A percentile compares a stretch with the other conserved stretches of the same genome.
phyloP scores from a whole-genome alignment of 2,888 invertebrate genomes.

The Calliphora vomitoria region DNA sequence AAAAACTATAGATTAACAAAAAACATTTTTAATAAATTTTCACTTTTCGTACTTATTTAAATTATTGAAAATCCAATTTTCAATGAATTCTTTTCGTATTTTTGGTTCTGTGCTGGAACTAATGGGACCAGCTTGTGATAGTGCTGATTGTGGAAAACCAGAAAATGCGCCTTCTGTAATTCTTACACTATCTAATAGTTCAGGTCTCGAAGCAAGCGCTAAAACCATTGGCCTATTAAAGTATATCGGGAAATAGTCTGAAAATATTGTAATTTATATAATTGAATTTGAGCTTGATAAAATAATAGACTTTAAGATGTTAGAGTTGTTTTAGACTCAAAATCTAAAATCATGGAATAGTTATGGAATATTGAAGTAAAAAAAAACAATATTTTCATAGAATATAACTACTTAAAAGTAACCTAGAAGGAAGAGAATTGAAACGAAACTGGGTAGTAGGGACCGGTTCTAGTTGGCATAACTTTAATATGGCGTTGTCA shows the following conservation, averaged over 20 bases:
- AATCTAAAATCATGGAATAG: too few species aligned
- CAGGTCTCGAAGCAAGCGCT: neutral
- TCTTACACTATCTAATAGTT: neutral
- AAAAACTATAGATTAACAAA: neutral
- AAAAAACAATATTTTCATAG: too few species aligned
- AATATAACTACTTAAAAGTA: too few species aligned
- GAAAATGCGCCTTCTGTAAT: neutral
- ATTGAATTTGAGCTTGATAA: neutral
- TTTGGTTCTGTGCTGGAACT: slow-evolving; percentile 24
- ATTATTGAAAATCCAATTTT: slow-evolving; percentile 75
- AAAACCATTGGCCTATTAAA: neutral
- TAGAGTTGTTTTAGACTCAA: too few species aligned
- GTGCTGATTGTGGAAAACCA: neutral
- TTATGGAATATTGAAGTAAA: too few species aligned
- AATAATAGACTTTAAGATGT: neutral
- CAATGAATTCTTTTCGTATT: slow-evolving; percentile 77
- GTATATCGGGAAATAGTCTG: neutral
- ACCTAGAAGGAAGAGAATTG: too few species aligned
- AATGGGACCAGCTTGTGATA: neutral
- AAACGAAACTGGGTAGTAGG: too few species aligned
- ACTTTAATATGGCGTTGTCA: too few species aligned
- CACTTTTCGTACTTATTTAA: slow-evolving; percentile 55
- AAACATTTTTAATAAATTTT: neutral
- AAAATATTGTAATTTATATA: neutral
- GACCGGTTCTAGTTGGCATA: too few species aligned